These are phyloP conservation scores for Cheilosia vernalis DNA, from an alignment of 2,888 invertebrate genomes.

Conservation along the genomic window DNA sequence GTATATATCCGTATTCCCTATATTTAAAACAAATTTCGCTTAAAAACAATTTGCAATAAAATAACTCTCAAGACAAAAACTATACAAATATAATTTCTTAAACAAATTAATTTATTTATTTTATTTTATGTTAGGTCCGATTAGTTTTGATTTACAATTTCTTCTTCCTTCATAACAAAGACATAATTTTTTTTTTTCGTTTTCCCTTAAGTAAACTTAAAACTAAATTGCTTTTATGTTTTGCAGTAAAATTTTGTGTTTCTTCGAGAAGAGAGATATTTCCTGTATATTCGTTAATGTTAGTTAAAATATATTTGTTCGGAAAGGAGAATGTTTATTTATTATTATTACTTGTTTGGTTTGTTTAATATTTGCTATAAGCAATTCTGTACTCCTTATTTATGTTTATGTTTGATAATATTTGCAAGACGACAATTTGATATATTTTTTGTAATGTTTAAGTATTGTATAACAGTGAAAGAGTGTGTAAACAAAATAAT, in stretches of 20 bases:
- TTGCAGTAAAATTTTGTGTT: conserved; percentile 11
- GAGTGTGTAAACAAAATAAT: neutral
- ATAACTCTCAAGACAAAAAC: conserved; percentile 40
- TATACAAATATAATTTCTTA: neutral
- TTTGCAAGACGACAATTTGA: conserved; percentile 3
- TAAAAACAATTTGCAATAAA: conserved; percentile 78
- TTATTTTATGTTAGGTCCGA: conserved; percentile 16
- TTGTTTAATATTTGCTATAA: conserved; percentile 14
- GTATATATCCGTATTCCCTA: conserved; percentile 40
- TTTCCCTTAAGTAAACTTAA: conserved; percentile 1
- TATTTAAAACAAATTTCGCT: conserved; percentile 71
- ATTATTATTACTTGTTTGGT: conserved; percentile 20
- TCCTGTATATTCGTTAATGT: conserved; percentile 29
- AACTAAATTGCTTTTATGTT: conserved; percentile 21
- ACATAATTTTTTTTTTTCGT: conserved; percentile 1
- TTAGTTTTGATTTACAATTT: conserved; percentile 12
- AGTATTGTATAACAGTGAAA: conserved; percentile 3
- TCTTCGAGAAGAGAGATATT: conserved; percentile 1
- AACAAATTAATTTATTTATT: conserved; percentile 1
- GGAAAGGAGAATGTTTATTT: conserved; percentile 43
- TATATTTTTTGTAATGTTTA: conserved; percentile 23
- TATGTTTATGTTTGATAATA: neutral
- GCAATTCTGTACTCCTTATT: conserved; percentile 6
- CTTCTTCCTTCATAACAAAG: conserved; percentile 30
- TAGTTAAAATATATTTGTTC: conserved; percentile 30